A percentile compares a stretch with the other conserved stretches of the same genome.
These are phyloP conservation scores for Hoplostethus mediterraneus DNA, from an alignment of 2,797 vertebrate genomes.

Conservation along the genomic window DNA sequence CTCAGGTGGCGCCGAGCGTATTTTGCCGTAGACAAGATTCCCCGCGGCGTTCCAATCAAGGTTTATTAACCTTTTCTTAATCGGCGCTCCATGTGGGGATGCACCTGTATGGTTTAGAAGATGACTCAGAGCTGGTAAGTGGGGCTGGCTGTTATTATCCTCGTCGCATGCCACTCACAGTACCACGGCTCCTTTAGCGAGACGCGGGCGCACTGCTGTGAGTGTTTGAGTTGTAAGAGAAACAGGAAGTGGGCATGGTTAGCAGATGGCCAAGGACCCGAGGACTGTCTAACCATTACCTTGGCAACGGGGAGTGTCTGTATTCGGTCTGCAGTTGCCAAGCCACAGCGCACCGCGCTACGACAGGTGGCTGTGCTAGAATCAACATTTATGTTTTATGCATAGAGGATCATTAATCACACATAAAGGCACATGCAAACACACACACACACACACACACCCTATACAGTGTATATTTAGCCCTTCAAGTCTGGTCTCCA, in stretches of 20 bases:
- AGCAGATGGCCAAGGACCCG: conserved; percentile 44
- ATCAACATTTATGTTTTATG: conserved; percentile 67
- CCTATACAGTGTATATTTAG: conserved; percentile 44
- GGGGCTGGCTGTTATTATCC: conserved; percentile 52
- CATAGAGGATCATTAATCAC: conserved; percentile 26
- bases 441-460: conserved; percentile 15
- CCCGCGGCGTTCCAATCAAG: conserved; percentile 29
- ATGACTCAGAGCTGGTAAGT: conserved; percentile 75
- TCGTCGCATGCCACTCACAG: conserved; percentile 45
- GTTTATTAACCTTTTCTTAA: conserved; percentile 48
- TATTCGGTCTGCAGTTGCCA: conserved; percentile 58
- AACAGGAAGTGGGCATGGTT: conserved; percentile 64
- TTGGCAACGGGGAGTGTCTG: conserved; percentile 74
- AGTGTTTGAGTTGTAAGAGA: conserved; percentile 45
- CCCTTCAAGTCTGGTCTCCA: conserved; percentile 15
- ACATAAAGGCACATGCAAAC: conserved; percentile 24
- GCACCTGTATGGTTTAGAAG: conserved; percentile 61
- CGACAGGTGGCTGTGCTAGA: conserved; percentile 74
- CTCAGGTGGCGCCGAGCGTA: background rate
- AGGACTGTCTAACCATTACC: conserved; percentile 48
- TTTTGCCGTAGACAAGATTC: conserved; percentile 11
- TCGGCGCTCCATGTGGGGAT: conserved; percentile 50
- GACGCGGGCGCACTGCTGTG: conserved; percentile 16
- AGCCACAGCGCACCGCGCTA: conserved; percentile 51
- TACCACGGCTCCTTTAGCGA: conserved; percentile 45